Percentiles rank a stretch among this genome's conserved stretches.
These are phyloP conservation scores for Ichneumon xanthorius DNA, from an alignment of 2,888 invertebrate genomes.

Conservation along the genomic window DNA sequence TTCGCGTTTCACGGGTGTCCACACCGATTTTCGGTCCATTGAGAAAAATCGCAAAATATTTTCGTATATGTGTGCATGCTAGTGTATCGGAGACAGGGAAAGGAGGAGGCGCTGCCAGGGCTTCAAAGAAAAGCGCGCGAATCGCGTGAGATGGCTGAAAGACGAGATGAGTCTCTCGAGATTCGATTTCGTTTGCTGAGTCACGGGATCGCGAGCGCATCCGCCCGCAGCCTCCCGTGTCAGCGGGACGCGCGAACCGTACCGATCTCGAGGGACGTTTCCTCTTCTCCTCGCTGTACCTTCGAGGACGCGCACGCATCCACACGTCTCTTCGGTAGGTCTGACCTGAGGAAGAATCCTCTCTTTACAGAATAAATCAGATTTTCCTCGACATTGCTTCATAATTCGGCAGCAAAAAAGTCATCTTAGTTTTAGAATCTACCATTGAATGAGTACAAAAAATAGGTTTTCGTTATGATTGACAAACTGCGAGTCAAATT, in stretches of 20 bases:
- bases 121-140: slow-evolving; percentile 73
- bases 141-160: slow-evolving; percentile 36
- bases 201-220: slow-evolving; percentile 78
- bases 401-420: not conserved
- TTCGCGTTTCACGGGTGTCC: slow-evolving; percentile 62
- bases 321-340: slow-evolving; percentile 22
- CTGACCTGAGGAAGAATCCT: not conserved
- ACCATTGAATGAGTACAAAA: not conserved
- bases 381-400: slow-evolving; percentile 8
- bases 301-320: slow-evolving; percentile 31
- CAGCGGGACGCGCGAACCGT: slow-evolving; percentile 60
- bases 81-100: not conserved
- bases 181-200: slow-evolving; percentile 80
- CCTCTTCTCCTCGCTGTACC: slow-evolving; percentile 39
- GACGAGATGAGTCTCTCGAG: slow-evolving; percentile 81
- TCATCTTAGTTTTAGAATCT: not conserved
- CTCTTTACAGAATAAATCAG: slow-evolving; percentile 3
- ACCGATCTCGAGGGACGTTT: slow-evolving; percentile 66
- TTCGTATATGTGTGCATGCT: slow-evolving; percentile 59
- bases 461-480: not conserved
- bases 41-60: slow-evolving; percentile 69
- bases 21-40: slow-evolving; percentile 41
- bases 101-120: slow-evolving; percentile 54
- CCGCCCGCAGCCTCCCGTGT: slow-evolving; percentile 66
- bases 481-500: not conserved